A percentile compares a stretch with the other conserved stretches of the same genome.
Conservation (phyloP, 2,797 vertebrate species). For the Fratercula arctica region DNA sequence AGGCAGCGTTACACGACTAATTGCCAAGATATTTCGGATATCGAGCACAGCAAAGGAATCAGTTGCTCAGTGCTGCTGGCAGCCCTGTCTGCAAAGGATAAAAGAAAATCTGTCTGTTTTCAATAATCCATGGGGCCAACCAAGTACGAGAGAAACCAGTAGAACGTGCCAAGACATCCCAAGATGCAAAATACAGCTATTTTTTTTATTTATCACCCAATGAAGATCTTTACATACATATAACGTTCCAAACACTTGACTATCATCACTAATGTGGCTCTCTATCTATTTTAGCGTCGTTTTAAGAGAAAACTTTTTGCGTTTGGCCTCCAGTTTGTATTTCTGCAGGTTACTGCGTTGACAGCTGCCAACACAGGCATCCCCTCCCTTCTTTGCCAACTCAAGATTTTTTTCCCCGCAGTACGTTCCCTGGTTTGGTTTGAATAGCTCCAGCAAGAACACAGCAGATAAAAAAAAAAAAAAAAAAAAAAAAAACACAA, state of each 20-base stretch:
- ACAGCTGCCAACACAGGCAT: not conserved
- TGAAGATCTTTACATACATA: not conserved
- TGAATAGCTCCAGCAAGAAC: not conserved
- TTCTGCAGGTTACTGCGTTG: not conserved
- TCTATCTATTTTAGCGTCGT: not conserved
- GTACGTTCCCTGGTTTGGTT: accelerated
- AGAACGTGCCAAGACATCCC: not conserved
- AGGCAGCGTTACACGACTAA: not conserved
- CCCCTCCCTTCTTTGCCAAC: not conserved
- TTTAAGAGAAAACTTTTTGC: not conserved
- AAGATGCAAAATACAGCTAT: not conserved
- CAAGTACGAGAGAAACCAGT: not conserved
- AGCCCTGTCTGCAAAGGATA: not conserved
- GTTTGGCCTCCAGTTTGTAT: not conserved
- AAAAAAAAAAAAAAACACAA: too few species aligned
- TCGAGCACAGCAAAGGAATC: not conserved
- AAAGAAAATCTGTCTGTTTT: not conserved
- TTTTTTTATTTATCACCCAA: not conserved
- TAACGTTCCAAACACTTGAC: not conserved
- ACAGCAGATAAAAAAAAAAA: not conserved
- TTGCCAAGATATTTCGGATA: not conserved
- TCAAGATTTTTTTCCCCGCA: not conserved
- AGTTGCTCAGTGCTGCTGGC: not conserved
- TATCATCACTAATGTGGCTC: not conserved
- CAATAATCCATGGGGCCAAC: not conserved